Evolutionary conservation across 2,888 invertebrate genomes (phyloP), one percentile per base, ranked within the genome.

Genomic region (Lithodes maja): DNA sequence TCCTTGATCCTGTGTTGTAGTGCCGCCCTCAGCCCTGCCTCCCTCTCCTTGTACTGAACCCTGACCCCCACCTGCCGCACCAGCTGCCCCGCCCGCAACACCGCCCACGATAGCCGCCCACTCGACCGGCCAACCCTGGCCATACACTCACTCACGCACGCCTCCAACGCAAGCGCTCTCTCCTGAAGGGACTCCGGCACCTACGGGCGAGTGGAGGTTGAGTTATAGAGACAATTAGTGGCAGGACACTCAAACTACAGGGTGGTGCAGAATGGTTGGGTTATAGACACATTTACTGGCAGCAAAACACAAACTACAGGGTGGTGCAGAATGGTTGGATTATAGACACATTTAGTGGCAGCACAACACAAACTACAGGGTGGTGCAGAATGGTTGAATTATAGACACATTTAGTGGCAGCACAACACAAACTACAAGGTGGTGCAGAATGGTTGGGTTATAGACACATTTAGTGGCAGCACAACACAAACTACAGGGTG

Each of bases 71-170:
- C 68, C 5, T 53, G 80, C 68, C 69, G 61, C 52, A 88, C 88
- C 52, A 88, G 33, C 68, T 85, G 85, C 2, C 88, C 88, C 17
- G 85, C 85, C 81, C 84, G 55, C 81, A 88, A 55, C 74, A 88
- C 85, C n/a, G 88, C 88, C 88, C 88, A 88, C n/a, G 88, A 80
- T 74, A 88, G 81, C 69, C 85, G 49, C 75, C 88, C 84, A 7
- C 81, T 79, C 77, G 85, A 85, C 1, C 61, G 54, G 5, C 55
- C 68, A 53, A 88, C 88, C 68, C 33, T 33, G n/a, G 75, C 50
- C 54, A 54, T 75, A 53, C 71, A 75, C 53, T 80, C 75, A 12
- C 15, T 52, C 1, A 88, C 50, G 33, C 15, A 5, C 2, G 3
- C 49, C 50, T 88, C 88, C 17, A 80, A 84, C 68, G 81, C 85